Conservation (phyloP, 2,113 vertebrate species). For the Eurypyga helias region DNA sequence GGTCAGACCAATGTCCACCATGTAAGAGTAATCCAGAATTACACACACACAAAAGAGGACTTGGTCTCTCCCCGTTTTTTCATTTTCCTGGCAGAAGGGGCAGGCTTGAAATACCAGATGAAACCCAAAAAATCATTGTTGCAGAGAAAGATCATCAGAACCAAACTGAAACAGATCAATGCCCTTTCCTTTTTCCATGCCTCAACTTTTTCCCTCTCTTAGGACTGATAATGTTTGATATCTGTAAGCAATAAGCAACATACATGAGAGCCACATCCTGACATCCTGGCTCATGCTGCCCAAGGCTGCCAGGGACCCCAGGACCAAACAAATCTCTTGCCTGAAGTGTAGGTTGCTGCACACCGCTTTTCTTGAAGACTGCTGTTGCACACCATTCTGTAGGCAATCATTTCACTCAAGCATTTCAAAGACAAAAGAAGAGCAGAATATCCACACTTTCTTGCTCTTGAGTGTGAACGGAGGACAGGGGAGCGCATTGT, state of each 20-base stretch:
- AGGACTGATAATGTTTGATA: not conserved
- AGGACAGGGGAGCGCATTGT: not conserved
- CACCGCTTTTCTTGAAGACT: not conserved
- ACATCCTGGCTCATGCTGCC: rapidly evolving
- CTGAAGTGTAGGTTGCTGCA: not conserved
- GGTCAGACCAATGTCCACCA: not conserved
- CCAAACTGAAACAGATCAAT: not conserved
- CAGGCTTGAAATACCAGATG: not conserved
- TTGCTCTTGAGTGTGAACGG: rapidly evolving
- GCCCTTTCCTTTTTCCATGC: not conserved
- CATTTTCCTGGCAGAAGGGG: not conserved
- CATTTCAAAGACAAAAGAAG: not conserved
- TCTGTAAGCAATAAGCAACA: not conserved
- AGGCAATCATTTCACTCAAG: not conserved
- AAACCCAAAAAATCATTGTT: not conserved
- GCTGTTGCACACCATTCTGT: not conserved
- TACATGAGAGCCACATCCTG: not conserved
- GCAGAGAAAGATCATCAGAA: not conserved
- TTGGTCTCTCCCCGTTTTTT: not conserved
- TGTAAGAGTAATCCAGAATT: not conserved
- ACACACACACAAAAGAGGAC: not conserved
- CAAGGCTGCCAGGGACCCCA: not conserved
- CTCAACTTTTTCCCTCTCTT: not conserved
- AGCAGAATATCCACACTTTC: not conserved
- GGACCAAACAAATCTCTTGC: not conserved